Percentiles rank a stretch among this genome's conserved stretches.
Conservation (phyloP, 2,797 vertebrate genomes). For the Gallinago nigripennis region DNA sequence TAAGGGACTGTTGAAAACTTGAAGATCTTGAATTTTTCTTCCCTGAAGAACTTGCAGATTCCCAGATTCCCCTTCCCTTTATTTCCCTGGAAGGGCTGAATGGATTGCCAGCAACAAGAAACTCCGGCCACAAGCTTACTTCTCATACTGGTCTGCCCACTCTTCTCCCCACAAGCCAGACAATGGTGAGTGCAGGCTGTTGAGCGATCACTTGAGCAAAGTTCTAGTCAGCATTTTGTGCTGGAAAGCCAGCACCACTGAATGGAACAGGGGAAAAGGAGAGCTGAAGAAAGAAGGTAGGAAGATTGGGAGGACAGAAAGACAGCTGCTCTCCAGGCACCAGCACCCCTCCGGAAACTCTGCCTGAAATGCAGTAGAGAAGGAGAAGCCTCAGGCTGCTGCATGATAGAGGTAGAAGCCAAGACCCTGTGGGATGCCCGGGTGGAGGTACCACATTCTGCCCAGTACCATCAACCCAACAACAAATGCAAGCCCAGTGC, state of each 20-base stretch:
- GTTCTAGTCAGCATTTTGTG: not conserved
- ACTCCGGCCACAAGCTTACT: not conserved
- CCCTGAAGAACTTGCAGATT: not conserved
- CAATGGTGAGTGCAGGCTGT: not conserved
- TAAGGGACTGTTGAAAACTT: not conserved
- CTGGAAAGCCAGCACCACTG: constrained; percentile 21
- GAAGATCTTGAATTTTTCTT: constrained; percentile 3
- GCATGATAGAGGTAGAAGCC: constrained; percentile 59
- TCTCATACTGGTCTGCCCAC: not conserved
- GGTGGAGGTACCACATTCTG: constrained; percentile 1
- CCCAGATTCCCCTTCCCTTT: not conserved
- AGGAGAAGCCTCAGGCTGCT: constrained; percentile 36
- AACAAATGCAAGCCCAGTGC: constrained; percentile 25
- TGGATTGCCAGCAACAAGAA: not conserved
- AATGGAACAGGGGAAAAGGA: not conserved
- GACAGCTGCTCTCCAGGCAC: constrained; percentile 23
- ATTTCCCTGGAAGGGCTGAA: not conserved
- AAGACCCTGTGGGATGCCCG: constrained; percentile 16
- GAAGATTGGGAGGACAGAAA: not conserved
- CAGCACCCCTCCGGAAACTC: constrained; percentile 8
- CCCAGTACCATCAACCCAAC: constrained; percentile 2
- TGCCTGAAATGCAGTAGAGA: constrained; percentile 19
- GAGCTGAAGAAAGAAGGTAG: not conserved
- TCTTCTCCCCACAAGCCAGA: not conserved
- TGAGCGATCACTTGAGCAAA: not conserved